Base-by-base conservation (phyloP, 1,140 invertebrate species). In the Stenopsyche tienmushanensis region DNA sequence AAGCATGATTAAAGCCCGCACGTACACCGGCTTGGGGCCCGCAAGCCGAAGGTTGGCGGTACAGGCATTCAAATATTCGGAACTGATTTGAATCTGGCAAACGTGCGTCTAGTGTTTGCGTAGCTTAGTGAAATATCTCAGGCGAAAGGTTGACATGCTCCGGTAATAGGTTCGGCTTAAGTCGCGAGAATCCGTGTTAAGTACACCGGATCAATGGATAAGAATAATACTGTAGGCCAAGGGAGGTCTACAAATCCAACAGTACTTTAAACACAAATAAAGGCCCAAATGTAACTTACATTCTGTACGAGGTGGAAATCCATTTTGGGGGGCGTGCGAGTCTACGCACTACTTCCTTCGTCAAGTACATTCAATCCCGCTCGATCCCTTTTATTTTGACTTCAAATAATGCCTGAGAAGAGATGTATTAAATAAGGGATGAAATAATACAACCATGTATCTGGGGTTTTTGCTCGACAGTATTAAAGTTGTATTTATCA, bases 211-310 rank as follows among this genome's bases (percentile, higher is more conserved):
- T 45, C 29, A 60, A 42, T 44, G 57, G 57, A 60, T 47, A 60
- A 60, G 57, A 60, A 60, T 45, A 60, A 60, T 47, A 60, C 41
- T 42, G 54, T 9, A 55, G 53, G 41, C n/a, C 21, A 25, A 23
- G 15, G 47, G 44, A 44, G 54, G 52, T n/a, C 25, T 54, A 34
- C 29, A 5, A 34, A 34, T 34, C 5, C 29, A 34, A 34, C 29
- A 34, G 5, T 7, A 7, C 29, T 7, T 34, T 13, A 34, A 34
- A 34, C 13, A 7, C 29, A 34, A 34, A 34, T 34, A 34, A 34
- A 34, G 29, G 13, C 13, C 5, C 5, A 34, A 34, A 34, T 34
- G 5, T 13, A 34, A 34, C 13, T 34, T 7, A 34, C 29, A 13
- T 34, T 34, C 13, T 34, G 13, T 34, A 13, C 29, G 5, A 5